Conservation (phyloP, 1,140 invertebrate species). For the Melitaea cinxia region DNA sequence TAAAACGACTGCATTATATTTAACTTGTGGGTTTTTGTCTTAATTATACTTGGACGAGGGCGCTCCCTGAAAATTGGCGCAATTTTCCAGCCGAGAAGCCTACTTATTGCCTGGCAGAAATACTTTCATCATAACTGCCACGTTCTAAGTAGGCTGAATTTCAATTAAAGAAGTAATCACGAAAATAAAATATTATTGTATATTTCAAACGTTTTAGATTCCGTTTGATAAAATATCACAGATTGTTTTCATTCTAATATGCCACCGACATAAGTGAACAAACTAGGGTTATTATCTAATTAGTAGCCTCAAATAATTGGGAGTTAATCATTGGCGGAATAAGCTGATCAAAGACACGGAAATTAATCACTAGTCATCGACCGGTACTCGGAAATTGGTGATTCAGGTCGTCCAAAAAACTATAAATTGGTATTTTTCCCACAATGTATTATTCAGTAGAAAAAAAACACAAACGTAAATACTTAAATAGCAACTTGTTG, state of each 20-base stretch:
- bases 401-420: slow-evolving; percentile 19
- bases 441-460: slow-evolving; percentile 13
- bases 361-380: slow-evolving; percentile 59
- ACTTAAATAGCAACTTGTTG: slow-evolving; percentile 38
- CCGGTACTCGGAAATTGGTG: slow-evolving; percentile 21
- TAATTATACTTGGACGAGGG: slow-evolving; percentile 28
- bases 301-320: slow-evolving; percentile 40
- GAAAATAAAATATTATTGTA: neutral
- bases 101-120: slow-evolving; percentile 67
- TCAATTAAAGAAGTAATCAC: slow-evolving; percentile 20
- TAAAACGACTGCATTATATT: too few species aligned
- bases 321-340: slow-evolving; percentile 41
- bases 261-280: slow-evolving; percentile 26
- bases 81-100: slow-evolving; percentile 73
- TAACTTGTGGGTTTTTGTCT: slow-evolving; percentile 26
- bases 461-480: slow-evolving; percentile 22
- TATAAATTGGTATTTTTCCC: slow-evolving; percentile 16
- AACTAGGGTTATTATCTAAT: slow-evolving; percentile 34
- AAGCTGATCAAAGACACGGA: slow-evolving; percentile 57
- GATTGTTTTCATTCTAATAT: neutral
- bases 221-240: neutral
- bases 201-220: neutral
- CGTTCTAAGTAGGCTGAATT: slow-evolving; percentile 47
- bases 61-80: slow-evolving; percentile 63
- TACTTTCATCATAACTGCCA: slow-evolving; percentile 47